A percentile compares a stretch with the other conserved stretches of the same genome.
Conservation (phyloP, 2,797 vertebrate genomes). For the Enteromius radiatus region DNA sequence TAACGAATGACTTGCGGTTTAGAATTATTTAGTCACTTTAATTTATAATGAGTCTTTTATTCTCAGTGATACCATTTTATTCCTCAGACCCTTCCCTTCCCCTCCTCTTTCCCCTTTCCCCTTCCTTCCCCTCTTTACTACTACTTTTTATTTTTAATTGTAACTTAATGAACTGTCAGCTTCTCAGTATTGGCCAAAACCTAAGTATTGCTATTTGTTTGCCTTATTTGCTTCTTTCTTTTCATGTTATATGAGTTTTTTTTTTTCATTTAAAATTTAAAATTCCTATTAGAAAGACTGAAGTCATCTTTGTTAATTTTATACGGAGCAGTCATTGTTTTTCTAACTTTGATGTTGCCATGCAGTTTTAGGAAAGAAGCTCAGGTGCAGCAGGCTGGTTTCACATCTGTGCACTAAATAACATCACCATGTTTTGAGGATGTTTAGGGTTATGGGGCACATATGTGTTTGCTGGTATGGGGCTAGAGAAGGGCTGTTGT, state of each 20-base stretch:
- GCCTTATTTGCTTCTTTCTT: background rate
- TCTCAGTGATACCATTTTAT: too few relatives aligned
- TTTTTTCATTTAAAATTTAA: too few relatives aligned
- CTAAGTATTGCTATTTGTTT: background rate
- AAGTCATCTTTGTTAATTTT: background rate
- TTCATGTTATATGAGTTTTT: background rate
- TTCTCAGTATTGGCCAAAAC: background rate
- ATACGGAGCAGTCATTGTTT: background rate
- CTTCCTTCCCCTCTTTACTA: too few relatives aligned
- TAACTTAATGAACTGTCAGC: background rate
- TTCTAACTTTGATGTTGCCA: background rate
- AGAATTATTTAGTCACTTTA: background rate
- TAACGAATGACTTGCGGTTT: background rate
- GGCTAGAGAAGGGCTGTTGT: conserved; percentile 21
- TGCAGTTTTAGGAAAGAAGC: background rate
- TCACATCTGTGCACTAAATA: conserved; percentile 18
- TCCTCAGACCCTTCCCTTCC: too few relatives aligned
- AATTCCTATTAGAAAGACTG: background rate
- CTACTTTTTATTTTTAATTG: too few relatives aligned
- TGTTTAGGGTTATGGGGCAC: conserved; percentile 10
- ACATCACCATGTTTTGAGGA: background rate
- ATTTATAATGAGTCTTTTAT: background rate
- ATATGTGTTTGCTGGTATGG: conserved; percentile 13
- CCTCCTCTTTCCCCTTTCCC: too few relatives aligned
- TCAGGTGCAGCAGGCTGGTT: background rate